phyloP scores from a whole-genome alignment of 2,797 vertebrate species.

The Monodelphis domestica region DNA sequence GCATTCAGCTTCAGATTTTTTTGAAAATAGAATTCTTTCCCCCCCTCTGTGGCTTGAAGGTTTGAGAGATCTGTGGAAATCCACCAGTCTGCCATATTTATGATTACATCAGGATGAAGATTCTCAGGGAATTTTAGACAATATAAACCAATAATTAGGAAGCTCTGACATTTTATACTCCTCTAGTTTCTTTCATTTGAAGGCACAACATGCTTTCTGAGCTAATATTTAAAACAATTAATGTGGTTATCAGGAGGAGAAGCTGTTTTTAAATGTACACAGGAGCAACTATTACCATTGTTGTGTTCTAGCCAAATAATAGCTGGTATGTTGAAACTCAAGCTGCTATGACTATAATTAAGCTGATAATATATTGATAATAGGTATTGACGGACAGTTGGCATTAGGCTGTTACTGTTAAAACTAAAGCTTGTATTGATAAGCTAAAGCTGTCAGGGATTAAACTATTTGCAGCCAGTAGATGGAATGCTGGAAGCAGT shows the following conservation, averaged over 20 bases:
- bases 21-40: background rate
- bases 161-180: background rate
- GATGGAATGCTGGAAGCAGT: too few relatives aligned
- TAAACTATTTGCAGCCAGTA: too few relatives aligned
- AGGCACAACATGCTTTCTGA: slow-evolving; percentile 30
- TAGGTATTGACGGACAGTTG: too few relatives aligned
- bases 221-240: slow-evolving; percentile 27
- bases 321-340: too few relatives aligned
- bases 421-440: too few relatives aligned
- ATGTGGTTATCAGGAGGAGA: slow-evolving; percentile 44
- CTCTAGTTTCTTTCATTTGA: slow-evolving; percentile 32
- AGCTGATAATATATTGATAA: too few relatives aligned
- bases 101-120: background rate
- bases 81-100: background rate
- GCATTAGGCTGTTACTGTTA: too few relatives aligned
- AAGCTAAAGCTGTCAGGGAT: too few relatives aligned
- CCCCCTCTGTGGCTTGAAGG: background rate
- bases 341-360: too few relatives aligned
- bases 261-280: slow-evolving; percentile 37
- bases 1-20: background rate
- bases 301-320: too few relatives aligned
- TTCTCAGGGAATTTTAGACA: background rate
- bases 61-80: background rate
- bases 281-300: background rate
- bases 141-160: background rate